Base-by-base conservation (phyloP, 2,888 invertebrate genomes). In the Lycophotia porphyrea region DNA sequence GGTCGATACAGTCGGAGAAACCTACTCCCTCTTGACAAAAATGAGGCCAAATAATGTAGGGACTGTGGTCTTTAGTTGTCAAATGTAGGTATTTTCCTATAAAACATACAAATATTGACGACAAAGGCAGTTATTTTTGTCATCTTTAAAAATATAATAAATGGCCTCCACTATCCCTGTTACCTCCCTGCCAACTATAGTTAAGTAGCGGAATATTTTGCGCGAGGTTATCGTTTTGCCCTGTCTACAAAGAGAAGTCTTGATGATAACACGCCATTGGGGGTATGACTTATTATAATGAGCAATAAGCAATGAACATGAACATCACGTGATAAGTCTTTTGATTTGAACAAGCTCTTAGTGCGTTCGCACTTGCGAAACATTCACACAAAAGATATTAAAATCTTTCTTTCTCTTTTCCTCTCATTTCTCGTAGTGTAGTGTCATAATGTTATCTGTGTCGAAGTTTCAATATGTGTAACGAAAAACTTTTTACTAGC, bases 191-290 rank as follows among this genome's bases (percentile, higher is more conserved):
- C 42, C 72, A 36, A 31, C n/a, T 61, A 21, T 49, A 63, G 8
- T 39, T 63, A 66, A 13, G 55, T 74, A 70, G 42, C 49, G 81
- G 84, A 81, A 84, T 84, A 80, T 86, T 85, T 84, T 81, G 72
- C 77, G 36, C 15, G 58, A 67, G 84, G 86, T 85, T 86, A 85
- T 86, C 86, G 11, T 60, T 34, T 71, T 80, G 76, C 44, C 74
- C 76, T 81, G 73, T 71, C 77, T 80, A 78, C 78, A 86, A 75
- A 70, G 70, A 64, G 82, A 71, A 64, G 52, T 72, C 74, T 79
- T 70, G 24, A 71, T 69, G 85, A 85, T 87, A 85, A 79, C 68
- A 69, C 74, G 47, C 76, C 69, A 63, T 58, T 76, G 86, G 86
- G 86, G 86, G 86, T 85, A 76, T 74, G 70, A 81, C 63, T 61